Evolutionary conservation across 35 echinoderm and acorn worm genomes (phyloP).

Genomic region (Amphiura filiformis): DNA sequence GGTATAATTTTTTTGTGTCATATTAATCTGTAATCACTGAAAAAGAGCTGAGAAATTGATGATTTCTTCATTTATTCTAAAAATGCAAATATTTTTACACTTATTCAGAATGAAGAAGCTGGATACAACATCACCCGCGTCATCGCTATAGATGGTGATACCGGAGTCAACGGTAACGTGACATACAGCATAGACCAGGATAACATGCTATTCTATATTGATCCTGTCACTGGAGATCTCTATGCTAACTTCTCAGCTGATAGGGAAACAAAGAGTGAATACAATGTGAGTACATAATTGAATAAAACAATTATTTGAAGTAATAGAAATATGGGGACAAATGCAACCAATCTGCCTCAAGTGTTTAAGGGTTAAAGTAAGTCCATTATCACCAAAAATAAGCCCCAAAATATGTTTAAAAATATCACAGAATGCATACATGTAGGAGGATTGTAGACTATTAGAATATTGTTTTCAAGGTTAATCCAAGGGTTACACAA

Average conservation of each 20-base stretch:
- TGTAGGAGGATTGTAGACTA: too few relatives aligned
- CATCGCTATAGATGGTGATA: constrained; percentile 47
- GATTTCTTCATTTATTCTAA: too few relatives aligned
- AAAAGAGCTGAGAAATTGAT: too few relatives aligned
- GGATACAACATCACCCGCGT: constrained; percentile 25
- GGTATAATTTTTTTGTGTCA: too few relatives aligned
- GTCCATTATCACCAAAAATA: neutral
- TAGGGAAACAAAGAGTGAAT: constrained; percentile 56
- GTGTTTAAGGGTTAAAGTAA: neutral
- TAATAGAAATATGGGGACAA: too few relatives aligned
- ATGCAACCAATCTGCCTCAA: neutral
- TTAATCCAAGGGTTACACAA: too few relatives aligned
- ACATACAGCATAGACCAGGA: constrained; percentile 44
- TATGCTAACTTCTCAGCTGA: constrained; percentile 63
- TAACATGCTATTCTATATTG: constrained; percentile 15
- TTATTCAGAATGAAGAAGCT: constrained; percentile 46
- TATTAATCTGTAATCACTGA: too few relatives aligned
- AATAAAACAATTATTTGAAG: neutral
- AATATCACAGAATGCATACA: too few relatives aligned
- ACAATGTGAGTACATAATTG: constrained; percentile 43
- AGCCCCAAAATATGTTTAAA: too few relatives aligned
- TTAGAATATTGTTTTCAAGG: too few relatives aligned
- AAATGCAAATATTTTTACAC: too few relatives aligned
- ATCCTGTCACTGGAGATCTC: constrained; percentile 25
- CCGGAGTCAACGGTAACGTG: constrained; percentile 58